Percentiles rank a stretch among this genome's conserved stretches.
These are phyloP conservation scores for Amia ocellicauda DNA, from an alignment of 2,113 vertebrate genomes.

Conservation along the genomic window DNA sequence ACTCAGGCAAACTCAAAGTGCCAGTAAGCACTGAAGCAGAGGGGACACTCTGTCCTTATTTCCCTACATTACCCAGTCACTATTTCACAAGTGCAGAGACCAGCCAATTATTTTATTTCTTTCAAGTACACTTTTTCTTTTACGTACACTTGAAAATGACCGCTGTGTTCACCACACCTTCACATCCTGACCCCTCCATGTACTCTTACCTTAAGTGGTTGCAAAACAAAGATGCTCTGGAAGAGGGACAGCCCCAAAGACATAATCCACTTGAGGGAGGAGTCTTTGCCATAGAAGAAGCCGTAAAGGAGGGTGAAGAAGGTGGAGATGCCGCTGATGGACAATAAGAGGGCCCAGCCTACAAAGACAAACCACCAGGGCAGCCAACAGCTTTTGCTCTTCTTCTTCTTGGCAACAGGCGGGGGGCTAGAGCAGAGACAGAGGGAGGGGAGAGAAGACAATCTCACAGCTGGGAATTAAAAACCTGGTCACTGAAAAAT, in stretches of 20 bases:
- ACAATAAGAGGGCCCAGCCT: constrained; percentile 68
- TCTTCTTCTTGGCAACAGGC: constrained; percentile 35
- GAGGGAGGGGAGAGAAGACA: background rate
- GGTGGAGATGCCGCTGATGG: constrained; percentile 68
- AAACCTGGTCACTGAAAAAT: too few species aligned
- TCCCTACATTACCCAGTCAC: background rate
- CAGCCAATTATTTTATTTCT: too few species aligned
- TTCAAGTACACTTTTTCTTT: too few species aligned
- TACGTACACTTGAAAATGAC: too few species aligned
- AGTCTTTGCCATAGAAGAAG: constrained; percentile 65
- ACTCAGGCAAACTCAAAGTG: background rate
- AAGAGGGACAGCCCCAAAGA: constrained; percentile 73
- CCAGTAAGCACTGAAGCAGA: background rate
- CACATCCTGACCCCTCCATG: background rate
- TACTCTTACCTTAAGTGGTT: constrained; percentile 69
- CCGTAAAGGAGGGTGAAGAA: constrained; percentile 75
- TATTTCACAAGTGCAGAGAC: too few species aligned
- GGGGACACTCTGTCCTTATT: background rate
- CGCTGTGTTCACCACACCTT: too few species aligned
- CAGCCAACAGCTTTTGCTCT: constrained; percentile 44
- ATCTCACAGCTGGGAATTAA: background rate
- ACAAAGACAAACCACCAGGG: constrained; percentile 77
- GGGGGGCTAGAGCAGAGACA: constrained; percentile 31
- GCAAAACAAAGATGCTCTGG: constrained; percentile 76
- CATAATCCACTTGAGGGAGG: constrained; percentile 71